A percentile compares a stretch with the other conserved stretches of the same genome.
Evolutionary conservation across 2,113 vertebrate genomes (phyloP).

Genomic region (Cinclus cinclus): DNA sequence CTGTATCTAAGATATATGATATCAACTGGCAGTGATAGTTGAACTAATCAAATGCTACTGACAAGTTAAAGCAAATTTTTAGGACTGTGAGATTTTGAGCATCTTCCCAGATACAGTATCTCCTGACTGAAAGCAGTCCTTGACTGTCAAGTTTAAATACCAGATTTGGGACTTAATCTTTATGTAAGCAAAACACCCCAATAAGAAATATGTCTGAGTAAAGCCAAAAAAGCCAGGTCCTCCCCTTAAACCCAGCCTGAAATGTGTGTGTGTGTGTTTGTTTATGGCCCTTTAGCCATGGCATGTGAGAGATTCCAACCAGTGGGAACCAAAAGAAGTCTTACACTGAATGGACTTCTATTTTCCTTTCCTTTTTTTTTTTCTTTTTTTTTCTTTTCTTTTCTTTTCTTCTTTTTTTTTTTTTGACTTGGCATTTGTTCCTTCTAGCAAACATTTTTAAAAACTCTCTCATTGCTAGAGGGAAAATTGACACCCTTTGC

Average conservation of each 20-base stretch:
- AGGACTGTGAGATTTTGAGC: constrained; percentile 63
- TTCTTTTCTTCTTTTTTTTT: background rate
- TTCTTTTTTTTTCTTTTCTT: background rate
- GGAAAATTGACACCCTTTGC: constrained; percentile 71
- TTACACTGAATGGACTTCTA: constrained; percentile 50
- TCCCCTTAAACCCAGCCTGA: background rate
- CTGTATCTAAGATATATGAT: constrained; percentile 56
- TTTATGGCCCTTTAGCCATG: background rate
- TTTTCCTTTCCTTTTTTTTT: constrained; percentile 10
- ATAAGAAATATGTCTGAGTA: background rate
- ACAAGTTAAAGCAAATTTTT: constrained; percentile 62
- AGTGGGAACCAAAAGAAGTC: constrained; percentile 20
- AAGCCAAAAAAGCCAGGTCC: constrained; percentile 11
- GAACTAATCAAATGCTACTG: constrained; percentile 55
- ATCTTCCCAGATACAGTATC: constrained; percentile 59
- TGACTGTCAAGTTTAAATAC: constrained; percentile 61
- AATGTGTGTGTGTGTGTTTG: background rate
- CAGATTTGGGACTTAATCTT: constrained; percentile 50
- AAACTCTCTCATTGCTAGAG: constrained; percentile 57
- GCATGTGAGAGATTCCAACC: constrained; percentile 16
- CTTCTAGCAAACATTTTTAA: constrained; percentile 67
- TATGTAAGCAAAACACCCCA: constrained; percentile 53
- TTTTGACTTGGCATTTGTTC: constrained; percentile 64
- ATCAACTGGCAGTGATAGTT: constrained; percentile 50
- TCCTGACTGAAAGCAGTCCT: constrained; percentile 60